Evolutionary conservation across 2,113 vertebrate species (phyloP).

Genomic region (Silurus meridionalis): DNA sequence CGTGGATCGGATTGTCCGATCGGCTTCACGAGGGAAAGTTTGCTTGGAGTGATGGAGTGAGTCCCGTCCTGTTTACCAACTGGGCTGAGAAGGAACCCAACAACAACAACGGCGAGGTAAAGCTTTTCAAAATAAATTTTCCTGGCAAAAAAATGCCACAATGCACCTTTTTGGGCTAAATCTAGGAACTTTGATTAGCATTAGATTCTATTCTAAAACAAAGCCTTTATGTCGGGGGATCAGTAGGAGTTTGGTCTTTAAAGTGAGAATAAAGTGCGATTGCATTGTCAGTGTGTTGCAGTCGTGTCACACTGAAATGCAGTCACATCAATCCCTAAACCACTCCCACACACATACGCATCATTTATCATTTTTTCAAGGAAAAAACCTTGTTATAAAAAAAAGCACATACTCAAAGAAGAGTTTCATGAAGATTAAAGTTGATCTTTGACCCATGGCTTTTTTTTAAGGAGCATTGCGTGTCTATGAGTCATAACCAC

Average conservation of each 20-base stretch:
- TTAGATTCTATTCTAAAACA: no score
- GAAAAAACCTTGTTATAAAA: neutral
- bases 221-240: no score
- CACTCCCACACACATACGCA: no score
- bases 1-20: constrained; percentile 77
- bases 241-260: no score
- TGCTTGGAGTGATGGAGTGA: constrained; percentile 72
- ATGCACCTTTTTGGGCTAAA: no score
- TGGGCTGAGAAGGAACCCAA: constrained; percentile 75
- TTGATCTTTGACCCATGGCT: constrained; percentile 6
- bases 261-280: no score
- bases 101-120: constrained; percentile 65
- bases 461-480: constrained; percentile 70
- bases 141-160: no score
- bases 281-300: neutral
- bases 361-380: no score
- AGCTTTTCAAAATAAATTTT: neutral
- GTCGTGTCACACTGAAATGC: neutral
- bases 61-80: constrained; percentile 74
- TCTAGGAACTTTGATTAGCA: no score
- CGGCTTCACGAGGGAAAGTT: constrained; percentile 67
- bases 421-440: neutral
- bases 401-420: neutral
- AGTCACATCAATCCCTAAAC: neutral
- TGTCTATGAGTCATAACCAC: constrained; percentile 61